Base-by-base conservation (phyloP, 2,113 vertebrate genomes). In the Podarcis raffonei region DNA sequence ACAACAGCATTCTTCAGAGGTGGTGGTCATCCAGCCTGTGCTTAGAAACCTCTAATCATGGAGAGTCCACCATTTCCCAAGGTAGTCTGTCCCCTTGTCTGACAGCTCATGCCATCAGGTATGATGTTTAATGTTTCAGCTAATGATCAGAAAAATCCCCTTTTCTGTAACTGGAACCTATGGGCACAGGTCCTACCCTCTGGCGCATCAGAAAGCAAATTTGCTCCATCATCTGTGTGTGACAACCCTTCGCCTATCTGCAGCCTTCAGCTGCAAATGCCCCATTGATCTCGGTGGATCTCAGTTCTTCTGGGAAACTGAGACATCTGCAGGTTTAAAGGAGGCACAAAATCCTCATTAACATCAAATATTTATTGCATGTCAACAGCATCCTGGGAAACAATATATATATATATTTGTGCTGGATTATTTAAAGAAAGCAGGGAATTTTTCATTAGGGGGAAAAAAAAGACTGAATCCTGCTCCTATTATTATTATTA, bases 261-360 rank as follows among this genome's bases (percentile, higher is more conserved):
- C 32, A 6, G 12, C 16, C 30, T 57, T 71, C 68, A 72, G 6
- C 16, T 72, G 68, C 30, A 84, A 72, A 53, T 32, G 9, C 68
- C 69, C 42, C 83, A 71, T 5, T 6, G 39, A 71, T 53, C 79
- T 35, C 39, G 22, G 39, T 32, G 39, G 22, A 22, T 72, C 48
- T n/a, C 78, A n/a, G 15, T 80, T 59, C 68, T 1, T 8, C 68
- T 78, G 6, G 0, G 0, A 57, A 84, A 90, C 42, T 8, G 71
- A 90, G 93, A 83, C 86, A 22, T 22, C 68, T 59, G n/a, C 42
- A 81, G 42, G 35, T 39, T 59, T 65, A 81, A 81, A 78, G 62
- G 62, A 9, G 62, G 18, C 42, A 72, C 68, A 32, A 74, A 69
- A 42, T 12, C 48, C 69, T 32, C 57, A 53, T 32, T n/a, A 74